phyloP scores from a whole-genome alignment of 2,797 vertebrate species.

The Enteromius afrohamiltoni region DNA sequence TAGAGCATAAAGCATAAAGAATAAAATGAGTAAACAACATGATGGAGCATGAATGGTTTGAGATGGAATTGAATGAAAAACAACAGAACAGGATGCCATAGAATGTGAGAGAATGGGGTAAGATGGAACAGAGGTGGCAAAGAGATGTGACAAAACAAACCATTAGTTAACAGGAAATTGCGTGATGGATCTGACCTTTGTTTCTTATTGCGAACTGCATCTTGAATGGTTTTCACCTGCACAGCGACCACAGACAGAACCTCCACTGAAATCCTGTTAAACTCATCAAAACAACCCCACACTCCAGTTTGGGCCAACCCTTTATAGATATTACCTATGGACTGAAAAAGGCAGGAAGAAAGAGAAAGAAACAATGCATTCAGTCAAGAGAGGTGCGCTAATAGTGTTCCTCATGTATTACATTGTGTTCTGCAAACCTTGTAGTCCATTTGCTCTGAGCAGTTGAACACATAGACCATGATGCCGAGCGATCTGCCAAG shows the following conservation, averaged over 20 bases:
- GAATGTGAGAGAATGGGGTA: neutral
- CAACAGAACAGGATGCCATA: neutral
- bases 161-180: neutral
- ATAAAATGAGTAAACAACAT: neutral
- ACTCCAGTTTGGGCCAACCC: conserved; percentile 81
- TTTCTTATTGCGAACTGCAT: conserved; percentile 80
- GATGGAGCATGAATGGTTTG: neutral
- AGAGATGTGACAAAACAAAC: neutral
- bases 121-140: neutral
- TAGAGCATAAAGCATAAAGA: neutral
- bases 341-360: conserved; percentile 58
- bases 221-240: conserved; percentile 82
- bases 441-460: conserved; percentile 86
- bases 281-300: conserved; percentile 82
- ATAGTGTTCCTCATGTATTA: neutral
- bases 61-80: neutral
- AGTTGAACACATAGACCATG: conserved; percentile 86
- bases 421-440: conserved; percentile 69
- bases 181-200: conserved; percentile 69
- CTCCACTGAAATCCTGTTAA: conserved; percentile 80
- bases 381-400: neutral
- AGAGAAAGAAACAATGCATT: neutral
- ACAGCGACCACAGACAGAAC: conserved; percentile 78
- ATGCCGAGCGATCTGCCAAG: conserved; percentile 82
- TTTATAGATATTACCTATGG: conserved; percentile 81